Conservation (phyloP, 2,797 vertebrate species). For the Urophycis tenuis region DNA sequence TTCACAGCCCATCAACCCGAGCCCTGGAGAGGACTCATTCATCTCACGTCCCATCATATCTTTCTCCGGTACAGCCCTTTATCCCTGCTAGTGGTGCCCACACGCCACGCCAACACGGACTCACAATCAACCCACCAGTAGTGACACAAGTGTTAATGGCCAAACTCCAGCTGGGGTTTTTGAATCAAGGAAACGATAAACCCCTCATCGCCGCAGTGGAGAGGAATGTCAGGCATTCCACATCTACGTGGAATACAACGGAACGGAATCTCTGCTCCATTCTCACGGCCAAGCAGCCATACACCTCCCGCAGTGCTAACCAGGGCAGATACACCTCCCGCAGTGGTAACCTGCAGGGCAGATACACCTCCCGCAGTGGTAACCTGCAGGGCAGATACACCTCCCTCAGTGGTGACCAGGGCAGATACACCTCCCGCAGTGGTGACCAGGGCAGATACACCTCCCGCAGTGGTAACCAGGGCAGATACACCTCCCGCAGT, state of each 20-base stretch:
- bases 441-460: too few relatives aligned
- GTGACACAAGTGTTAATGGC: constrained; percentile 14
- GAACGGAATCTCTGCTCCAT: background rate
- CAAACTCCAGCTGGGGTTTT: background rate
- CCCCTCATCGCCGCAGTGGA: background rate
- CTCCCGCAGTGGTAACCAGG: background rate
- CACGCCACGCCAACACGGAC: constrained; percentile 3
- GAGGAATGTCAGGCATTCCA: background rate
- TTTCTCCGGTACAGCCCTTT: constrained; percentile 21
- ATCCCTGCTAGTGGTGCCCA: constrained; percentile 11
- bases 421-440: background rate
- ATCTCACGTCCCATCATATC: constrained; percentile 29
- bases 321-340: background rate
- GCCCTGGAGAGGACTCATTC: constrained; percentile 30
- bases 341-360: too few relatives aligned
- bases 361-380: background rate
- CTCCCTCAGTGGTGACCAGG: background rate
- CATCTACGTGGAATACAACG: background rate
- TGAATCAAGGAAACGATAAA: background rate
- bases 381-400: too few relatives aligned
- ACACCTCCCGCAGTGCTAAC: too few relatives aligned
- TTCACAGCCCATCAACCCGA: constrained; percentile 31
- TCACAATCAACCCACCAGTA: background rate
- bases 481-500: background rate
- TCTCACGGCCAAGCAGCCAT: background rate